Base-by-base conservation (phyloP, 2,888 invertebrate genomes). In the Schizotus pectinicornis region DNA sequence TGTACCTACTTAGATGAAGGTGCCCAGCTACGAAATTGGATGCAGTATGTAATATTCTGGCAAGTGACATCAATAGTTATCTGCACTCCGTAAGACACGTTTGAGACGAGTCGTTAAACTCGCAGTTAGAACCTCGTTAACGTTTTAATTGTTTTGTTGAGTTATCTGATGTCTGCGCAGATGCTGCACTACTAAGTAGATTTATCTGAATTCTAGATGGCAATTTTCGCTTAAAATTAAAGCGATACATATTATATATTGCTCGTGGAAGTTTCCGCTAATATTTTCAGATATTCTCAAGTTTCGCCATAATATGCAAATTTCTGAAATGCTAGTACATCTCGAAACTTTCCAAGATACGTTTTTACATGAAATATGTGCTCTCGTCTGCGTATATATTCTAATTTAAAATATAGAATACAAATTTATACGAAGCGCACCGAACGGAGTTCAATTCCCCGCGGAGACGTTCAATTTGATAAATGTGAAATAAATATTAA, bases 381-480 rank as follows among this genome's bases (percentile, higher is more conserved):
- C 77, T 75, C 72, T 73, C 74, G 71, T 73, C 72, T 74, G 73
- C 75, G 77, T 77, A 80, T 79, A 79, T 79, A 80, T 80, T 79
- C 79, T 79, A 79, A 80, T 80, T 79, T 78, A 77, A 79, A 80
- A 80, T 80, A 79, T 79, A 79, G 79, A 79, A 80, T 79, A 79
- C 78, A 78, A 79, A 79, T 79, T 79, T 79, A 79, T 78, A 76
- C 76, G 71, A 65, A 71, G 71, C 72, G 67, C 70, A 69, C 70
- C 71, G 74, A 69, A 70, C 74, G 71, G 67, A 72, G 72, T 74
- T 74, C 77, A 73, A 79, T 77, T 78, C 78, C 77, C 77, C 53
- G 63, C 63, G 72, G 78, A 73, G 71, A 71, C 77, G 77, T 79
- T 78, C 77, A 77, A 78, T 78, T 78, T 79, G 79, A 79, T 79